Percentiles rank a stretch among this genome's conserved stretches.
These are phyloP conservation scores for Clinocottus analis DNA, from an alignment of 2,113 vertebrate genomes.

Conservation along the genomic window DNA sequence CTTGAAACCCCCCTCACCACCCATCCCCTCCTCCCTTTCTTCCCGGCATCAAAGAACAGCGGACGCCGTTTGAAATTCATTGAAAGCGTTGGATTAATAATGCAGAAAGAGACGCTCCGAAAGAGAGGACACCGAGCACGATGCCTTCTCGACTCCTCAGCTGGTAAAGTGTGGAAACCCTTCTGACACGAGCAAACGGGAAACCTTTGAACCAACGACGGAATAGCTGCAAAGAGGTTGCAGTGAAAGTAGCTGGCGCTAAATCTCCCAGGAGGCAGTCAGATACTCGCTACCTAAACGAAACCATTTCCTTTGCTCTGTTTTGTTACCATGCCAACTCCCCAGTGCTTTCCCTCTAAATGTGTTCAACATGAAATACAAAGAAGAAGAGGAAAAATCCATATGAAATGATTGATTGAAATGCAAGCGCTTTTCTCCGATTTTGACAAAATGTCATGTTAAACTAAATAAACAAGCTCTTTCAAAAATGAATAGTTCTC, in stretches of 20 bases:
- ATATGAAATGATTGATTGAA: slow-evolving; percentile 2
- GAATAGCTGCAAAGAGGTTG: slow-evolving; percentile 53
- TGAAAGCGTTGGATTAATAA: slow-evolving; percentile 81
- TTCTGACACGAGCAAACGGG: slow-evolving; percentile 61
- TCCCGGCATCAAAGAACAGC: slow-evolving; percentile 76
- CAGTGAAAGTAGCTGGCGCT: slow-evolving; percentile 32
- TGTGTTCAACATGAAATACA: neutral
- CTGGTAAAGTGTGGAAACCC: slow-evolving; percentile 61
- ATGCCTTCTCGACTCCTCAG: slow-evolving; percentile 50
- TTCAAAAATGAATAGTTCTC: neutral
- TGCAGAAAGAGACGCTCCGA: slow-evolving; percentile 68
- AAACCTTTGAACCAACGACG: slow-evolving; percentile 47
- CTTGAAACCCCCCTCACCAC: slow-evolving; percentile 14
- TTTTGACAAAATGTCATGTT: neutral
- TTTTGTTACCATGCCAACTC: slow-evolving; percentile 17
- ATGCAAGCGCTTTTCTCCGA: neutral
- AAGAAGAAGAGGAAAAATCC: neutral
- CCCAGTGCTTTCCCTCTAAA: neutral
- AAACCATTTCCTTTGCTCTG: slow-evolving; percentile 54
- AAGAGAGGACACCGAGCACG: slow-evolving; percentile 61
- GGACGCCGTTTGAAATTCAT: slow-evolving; percentile 77
- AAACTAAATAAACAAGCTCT: neutral
- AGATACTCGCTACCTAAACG: slow-evolving; percentile 50
- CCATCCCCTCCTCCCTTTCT: slow-evolving; percentile 30
- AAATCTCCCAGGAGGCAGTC: slow-evolving; percentile 49